These are phyloP conservation scores for Rhopalosiphum padi DNA, from an alignment of 1,140 invertebrate genomes.

Conservation along the genomic window DNA sequence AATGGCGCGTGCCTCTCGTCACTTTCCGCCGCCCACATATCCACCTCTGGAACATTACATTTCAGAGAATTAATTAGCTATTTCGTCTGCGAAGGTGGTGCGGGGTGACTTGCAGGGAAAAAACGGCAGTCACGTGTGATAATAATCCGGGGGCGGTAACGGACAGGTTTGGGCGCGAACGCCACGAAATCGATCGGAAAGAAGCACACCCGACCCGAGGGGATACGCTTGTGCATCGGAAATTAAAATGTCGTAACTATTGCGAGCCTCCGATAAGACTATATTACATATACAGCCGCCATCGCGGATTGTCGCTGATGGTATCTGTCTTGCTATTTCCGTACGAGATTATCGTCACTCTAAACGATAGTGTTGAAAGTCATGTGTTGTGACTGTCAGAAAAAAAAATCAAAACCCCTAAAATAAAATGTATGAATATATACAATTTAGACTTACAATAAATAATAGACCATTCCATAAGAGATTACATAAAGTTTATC, in stretches of 20 bases:
- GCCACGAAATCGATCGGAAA: conserved; percentile 1
- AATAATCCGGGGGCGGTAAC: neutral
- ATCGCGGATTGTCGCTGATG: neutral
- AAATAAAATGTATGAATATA: neutral
- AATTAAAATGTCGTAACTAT: neutral
- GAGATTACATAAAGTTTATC: neutral
- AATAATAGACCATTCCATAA: neutral
- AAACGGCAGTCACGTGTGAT: neutral
- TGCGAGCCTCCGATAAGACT: neutral
- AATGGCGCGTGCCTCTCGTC: neutral
- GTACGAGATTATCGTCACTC: neutral
- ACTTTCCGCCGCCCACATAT: neutral
- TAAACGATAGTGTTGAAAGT: neutral
- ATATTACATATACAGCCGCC: neutral
- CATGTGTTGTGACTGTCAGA: neutral
- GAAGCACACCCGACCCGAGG: neutral
- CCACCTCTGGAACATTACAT: neutral
- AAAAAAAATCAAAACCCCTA: neutral
- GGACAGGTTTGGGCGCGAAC: neutral
- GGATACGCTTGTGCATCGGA: neutral
- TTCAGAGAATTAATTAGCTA: neutral
- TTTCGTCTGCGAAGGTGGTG: neutral
- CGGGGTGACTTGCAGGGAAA: neutral
- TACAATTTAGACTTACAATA: neutral
- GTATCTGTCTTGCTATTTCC: neutral